Conservation (phyloP, 2,113 vertebrate species). For the Megaceryle maxima region DNA sequence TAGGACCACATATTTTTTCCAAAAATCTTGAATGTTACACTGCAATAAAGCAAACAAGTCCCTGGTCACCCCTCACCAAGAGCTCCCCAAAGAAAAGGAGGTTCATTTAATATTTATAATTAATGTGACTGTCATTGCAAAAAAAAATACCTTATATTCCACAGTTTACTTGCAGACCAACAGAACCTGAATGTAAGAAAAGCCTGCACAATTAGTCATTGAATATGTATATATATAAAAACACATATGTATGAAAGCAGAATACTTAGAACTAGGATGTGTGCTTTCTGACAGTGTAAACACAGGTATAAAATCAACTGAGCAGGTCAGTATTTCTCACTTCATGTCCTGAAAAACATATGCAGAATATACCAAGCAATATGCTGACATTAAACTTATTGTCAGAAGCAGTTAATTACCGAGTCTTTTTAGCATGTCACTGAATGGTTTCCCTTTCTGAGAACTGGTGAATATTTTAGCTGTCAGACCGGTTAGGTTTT, state of each 20-base stretch:
- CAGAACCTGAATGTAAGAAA: slow-evolving; percentile 24
- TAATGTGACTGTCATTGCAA: background rate
- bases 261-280: background rate
- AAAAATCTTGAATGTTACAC: background rate
- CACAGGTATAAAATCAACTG: slow-evolving; percentile 18
- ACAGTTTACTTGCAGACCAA: slow-evolving; percentile 1
- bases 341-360: background rate
- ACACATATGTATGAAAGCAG: background rate
- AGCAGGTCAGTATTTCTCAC: slow-evolving; percentile 4
- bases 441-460: rapidly evolving
- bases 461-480: background rate
- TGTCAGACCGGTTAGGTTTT: background rate
- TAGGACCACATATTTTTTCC: background rate
- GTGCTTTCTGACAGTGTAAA: slow-evolving; percentile 6
- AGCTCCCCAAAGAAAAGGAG: background rate
- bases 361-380: background rate
- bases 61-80: rapidly evolving
- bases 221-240: background rate
- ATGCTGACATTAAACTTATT: background rate
- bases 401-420: background rate
- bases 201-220: slow-evolving; percentile 42
- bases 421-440: background rate
- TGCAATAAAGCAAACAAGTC: background rate
- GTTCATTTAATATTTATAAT: background rate
- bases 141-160: slow-evolving; percentile 15